Conservation (phyloP, 1,140 invertebrate genomes). For the Eriocheir sinensis region DNA sequence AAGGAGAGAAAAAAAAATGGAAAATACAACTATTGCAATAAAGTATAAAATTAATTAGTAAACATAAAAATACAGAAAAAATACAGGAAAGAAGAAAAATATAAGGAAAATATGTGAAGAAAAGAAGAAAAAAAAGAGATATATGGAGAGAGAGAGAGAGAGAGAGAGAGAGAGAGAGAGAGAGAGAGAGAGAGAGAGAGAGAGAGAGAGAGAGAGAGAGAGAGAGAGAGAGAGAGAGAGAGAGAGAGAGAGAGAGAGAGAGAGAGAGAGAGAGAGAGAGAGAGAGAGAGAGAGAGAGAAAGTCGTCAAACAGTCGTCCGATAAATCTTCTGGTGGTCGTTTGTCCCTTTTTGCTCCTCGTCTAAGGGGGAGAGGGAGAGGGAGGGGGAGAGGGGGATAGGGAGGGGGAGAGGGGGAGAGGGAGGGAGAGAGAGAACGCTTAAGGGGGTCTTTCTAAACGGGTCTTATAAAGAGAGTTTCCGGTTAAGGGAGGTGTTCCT, state of each 20-base stretch:
- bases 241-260: background rate
- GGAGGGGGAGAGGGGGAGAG: background rate
- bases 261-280: slow-evolving; percentile 47
- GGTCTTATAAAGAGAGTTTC: background rate
- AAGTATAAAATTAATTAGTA: too few relatives aligned
- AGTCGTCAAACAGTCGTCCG: background rate
- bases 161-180: slow-evolving; percentile 39
- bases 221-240: slow-evolving; percentile 35
- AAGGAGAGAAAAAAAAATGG: background rate
- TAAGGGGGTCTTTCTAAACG: background rate
- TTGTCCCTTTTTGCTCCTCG: too few relatives aligned
- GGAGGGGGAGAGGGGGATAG: too few relatives aligned
- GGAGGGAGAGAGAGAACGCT: background rate
- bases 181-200: slow-evolving; percentile 37
- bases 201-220: slow-evolving; percentile 2
- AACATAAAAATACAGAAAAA: too few relatives aligned
- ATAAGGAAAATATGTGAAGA: background rate
- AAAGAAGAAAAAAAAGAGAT: too few relatives aligned
- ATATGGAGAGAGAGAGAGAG: background rate
- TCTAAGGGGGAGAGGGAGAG: too few relatives aligned
- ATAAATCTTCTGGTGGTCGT: too few relatives aligned
- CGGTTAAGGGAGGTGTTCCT: background rate
- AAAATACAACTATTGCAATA: too few relatives aligned
- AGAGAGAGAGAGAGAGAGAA: slow-evolving; percentile 42
- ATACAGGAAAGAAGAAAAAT: background rate